Conservation (phyloP, 2,888 invertebrate genomes). For the Tolmerus cingulatus region DNA sequence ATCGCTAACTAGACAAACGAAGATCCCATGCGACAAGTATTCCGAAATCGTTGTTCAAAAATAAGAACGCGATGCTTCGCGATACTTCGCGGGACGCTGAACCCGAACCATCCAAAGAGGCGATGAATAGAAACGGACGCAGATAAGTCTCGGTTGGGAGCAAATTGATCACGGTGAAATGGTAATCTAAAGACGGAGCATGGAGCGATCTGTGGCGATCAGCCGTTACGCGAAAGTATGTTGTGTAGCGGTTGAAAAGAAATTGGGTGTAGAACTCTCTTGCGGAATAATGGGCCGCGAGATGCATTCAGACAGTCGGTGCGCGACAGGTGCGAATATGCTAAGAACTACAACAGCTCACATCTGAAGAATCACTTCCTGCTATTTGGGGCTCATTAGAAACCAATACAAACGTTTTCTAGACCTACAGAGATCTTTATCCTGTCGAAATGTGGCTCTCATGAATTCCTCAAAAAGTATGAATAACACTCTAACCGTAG, state of each 20-base stretch:
- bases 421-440: not conserved
- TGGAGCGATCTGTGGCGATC: constrained; percentile 15
- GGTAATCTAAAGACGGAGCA: not conserved
- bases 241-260: constrained; percentile 20
- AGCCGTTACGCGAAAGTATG: constrained; percentile 31
- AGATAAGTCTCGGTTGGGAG: constrained; percentile 13
- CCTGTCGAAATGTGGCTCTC: not conserved
- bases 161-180: constrained; percentile 24
- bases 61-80: not conserved
- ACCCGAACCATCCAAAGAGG: not conserved
- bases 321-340: not conserved
- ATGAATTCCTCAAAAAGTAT: not conserved
- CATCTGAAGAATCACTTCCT: not conserved
- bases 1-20: not conserved
- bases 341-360: not conserved
- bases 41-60: not conserved
- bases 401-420: not conserved
- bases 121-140: constrained; percentile 9
- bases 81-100: constrained; percentile 24
- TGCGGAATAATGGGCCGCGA: not conserved
- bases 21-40: not conserved
- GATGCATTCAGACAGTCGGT: not conserved
- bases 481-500: not conserved
- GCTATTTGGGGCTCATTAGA: not conserved
- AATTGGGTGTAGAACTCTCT: not conserved